Evolutionary conservation across 1,140 invertebrate species (phyloP), one percentile per base, ranked within the genome.

Genomic region (Lepidurus arcticus): DNA sequence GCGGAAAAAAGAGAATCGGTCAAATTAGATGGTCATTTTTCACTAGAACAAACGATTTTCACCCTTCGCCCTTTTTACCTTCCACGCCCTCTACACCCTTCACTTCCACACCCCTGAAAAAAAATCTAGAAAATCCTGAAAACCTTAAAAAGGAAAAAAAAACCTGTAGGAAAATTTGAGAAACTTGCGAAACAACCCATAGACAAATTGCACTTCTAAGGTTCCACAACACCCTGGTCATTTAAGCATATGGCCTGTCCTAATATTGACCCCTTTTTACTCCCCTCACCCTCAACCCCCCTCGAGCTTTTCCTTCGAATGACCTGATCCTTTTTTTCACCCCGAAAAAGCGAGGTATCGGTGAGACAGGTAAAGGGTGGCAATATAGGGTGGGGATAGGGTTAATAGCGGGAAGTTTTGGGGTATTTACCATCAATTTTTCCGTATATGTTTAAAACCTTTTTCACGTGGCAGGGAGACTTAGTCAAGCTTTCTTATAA

Each of bases 191-290:
- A 65, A 7, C 6, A n/a, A 13, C 21, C 53, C 13, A 21, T 65
- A 21, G 53, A 65, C 53, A 65, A 65, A 65, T 65, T 65, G 53
- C 16, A 65, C 6, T n/a, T 9, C 21, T 65, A n/a, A 47, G 10
- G 53, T 65, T 65, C 53, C 53, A 21, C 16, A 65, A 65, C 16
- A 65, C 53, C 53, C 8, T 65, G 21, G 53, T 65, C 53, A 65
- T 65, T 65, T 65, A 65, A 65, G 16, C 53, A 65, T n/a, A 65
- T 65, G 53, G 21, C 53, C 53, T 65, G 21, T 65, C 53, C 53
- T 65, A 65, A 65, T 65, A 65, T 65, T 65, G 53, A 65, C 53
- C 53, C 8, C 21, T 65, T 65, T 65, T 7, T 21, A 13, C 53
- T 65, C 53, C n/a, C 7, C 21, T 9, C 21, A 13, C 21, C 21